Conservation (phyloP, 2,888 invertebrate genomes). For the Oconnorella tubifera region DNA sequence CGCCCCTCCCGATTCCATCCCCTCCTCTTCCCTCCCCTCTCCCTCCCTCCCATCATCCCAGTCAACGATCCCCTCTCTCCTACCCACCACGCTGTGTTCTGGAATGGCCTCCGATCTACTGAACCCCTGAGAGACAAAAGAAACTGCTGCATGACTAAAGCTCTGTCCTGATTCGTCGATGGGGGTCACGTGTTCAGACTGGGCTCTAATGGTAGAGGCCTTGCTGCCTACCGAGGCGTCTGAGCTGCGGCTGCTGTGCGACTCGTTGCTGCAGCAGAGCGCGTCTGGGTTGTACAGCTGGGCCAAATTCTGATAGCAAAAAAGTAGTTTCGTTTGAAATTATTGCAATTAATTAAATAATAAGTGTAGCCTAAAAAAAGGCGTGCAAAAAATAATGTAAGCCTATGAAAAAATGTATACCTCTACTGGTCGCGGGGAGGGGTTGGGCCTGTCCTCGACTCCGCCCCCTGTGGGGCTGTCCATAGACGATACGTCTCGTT, state of each 20-base stretch:
- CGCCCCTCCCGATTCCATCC: no score
- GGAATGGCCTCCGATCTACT: not conserved
- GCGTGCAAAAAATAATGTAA: no score
- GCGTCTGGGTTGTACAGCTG: constrained; percentile 9
- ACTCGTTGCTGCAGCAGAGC: constrained; percentile 10
- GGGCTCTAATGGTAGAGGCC: not conserved
- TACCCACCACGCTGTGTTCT: not conserved
- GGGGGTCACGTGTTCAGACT: not conserved
- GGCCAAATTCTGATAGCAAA: not conserved
- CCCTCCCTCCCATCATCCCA: no score
- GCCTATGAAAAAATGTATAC: no score
- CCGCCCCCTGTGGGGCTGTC: not conserved
- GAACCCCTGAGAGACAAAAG: no score
- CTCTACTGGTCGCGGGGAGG: no score
- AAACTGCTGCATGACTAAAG: not conserved
- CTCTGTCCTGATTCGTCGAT: not conserved
- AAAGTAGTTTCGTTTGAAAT: no score
- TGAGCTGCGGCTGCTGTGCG: constrained; percentile 15
- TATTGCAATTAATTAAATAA: no score
- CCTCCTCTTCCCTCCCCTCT: not conserved
- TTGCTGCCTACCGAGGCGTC: constrained; percentile 15
- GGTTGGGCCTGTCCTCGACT: no score
- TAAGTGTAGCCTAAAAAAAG: no score
- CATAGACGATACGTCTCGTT: not conserved
- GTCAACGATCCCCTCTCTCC: not conserved